Evolutionary conservation across 2,113 vertebrate species (phyloP).

Genomic region (Ameiurus melas): DNA sequence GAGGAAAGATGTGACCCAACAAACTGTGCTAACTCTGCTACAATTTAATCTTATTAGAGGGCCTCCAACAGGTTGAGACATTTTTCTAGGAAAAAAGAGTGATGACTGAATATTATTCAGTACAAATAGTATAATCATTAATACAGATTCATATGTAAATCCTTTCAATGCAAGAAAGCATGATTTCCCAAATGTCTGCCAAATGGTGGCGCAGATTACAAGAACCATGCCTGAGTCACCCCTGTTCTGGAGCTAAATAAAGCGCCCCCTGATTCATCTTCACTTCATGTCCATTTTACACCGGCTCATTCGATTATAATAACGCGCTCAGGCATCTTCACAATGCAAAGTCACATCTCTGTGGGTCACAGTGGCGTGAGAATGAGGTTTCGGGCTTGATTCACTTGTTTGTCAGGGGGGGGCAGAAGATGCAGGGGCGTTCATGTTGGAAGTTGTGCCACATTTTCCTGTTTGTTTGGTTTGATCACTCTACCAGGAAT

Average conservation of each 20-base stretch:
- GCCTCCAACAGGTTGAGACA: background rate
- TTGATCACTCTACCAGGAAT: background rate
- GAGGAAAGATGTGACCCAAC: background rate
- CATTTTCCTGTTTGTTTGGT: background rate
- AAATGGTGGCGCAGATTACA: background rate
- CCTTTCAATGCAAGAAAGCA: background rate
- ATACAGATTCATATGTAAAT: background rate
- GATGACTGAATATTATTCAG: background rate
- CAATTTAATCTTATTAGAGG: background rate
- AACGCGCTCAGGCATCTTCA: background rate
- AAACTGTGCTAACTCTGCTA: slow-evolving; percentile 1
- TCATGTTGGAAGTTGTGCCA: slow-evolving; percentile 16
- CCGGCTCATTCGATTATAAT: background rate
- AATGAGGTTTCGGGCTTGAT: background rate
- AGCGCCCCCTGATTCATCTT: background rate
- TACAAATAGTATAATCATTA: background rate
- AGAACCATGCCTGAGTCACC: background rate
- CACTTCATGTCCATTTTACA: slow-evolving; percentile 17
- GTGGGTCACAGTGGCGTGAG: slow-evolving; percentile 12
- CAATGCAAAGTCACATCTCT: background rate
- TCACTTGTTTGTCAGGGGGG: background rate
- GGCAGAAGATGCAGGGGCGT: background rate
- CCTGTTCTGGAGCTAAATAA: background rate
- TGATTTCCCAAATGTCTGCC: background rate
- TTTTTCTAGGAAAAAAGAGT: background rate